Base-by-base conservation (phyloP, 2,113 vertebrate genomes). In the Merops nubicus region DNA sequence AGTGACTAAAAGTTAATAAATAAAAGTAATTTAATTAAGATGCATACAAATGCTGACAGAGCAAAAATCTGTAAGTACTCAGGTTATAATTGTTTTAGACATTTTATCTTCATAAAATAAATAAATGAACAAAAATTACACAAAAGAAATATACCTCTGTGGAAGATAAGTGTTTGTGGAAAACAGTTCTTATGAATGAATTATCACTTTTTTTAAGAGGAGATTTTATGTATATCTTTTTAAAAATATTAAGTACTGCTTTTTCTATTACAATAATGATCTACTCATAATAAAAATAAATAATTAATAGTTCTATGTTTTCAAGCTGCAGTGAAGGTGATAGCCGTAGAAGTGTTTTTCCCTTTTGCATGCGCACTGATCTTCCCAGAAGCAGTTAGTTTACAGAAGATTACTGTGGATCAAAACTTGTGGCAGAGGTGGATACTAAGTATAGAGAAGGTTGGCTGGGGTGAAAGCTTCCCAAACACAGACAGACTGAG, bases 321-420 rank as follows among this genome's bases (percentile, higher is more conserved):
- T 91, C 42, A 40, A 28, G 38, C n/a, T 83, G 8, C 43, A 74
- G 18, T 28, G 15, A 50, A 45, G 36, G 9, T 62, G 29, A 17
- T 75, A 51, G 17, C 54, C 47, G 9, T 28, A 68, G 43, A 63
- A 68, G 8, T 51, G n/a, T 1, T 25, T 80, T 80, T 64, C 28
- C 43, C 31, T 79, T 81, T 57, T 65, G n/a, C 1, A 0, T 6
- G 4, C 5, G 13, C 15, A 3, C 15, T 48, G 19, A 18, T 60
- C 51, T 87, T 87, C 36, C 47, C 40, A 56, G 77, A 83, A 83
- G 64, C 29, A 65, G 22, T 67, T 38, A 53, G 60, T 82, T 60
- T 34, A 54, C 31, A 38, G 82, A 72, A 70, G 33, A 34, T 50
- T 50, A 22, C 64, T 67, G 26, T 38, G 7, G 23, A 67, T 78